Evolutionary conservation across 1,140 invertebrate species (phyloP).

Genomic region (Procambarus clarkii): DNA sequence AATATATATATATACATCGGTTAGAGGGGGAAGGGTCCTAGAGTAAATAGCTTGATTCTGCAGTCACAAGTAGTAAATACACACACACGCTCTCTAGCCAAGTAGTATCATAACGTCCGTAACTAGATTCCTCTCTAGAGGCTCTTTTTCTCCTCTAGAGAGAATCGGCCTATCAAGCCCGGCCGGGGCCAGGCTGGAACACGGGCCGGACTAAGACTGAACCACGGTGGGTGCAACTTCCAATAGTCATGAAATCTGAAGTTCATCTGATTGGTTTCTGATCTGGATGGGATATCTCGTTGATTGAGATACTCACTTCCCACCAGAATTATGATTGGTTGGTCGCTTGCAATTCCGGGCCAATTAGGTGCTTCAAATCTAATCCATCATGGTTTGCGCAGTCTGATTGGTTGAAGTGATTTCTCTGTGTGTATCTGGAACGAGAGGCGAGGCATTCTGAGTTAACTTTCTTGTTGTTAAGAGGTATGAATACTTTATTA

Average conservation of each 20-base stretch:
- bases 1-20: no score
- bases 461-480: not conserved
- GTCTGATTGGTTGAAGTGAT: not conserved
- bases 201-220: no score
- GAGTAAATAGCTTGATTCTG: no score
- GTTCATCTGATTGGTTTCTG: not conserved
- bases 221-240: not conserved
- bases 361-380: not conserved
- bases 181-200: no score
- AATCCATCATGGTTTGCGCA: not conserved
- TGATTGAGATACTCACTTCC: conserved; percentile 1
- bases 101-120: no score
- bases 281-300: not conserved
- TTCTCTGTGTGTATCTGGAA: not conserved
- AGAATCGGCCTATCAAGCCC: no score
- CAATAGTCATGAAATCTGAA: not conserved
- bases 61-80: no score
- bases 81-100: no score
- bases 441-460: not conserved
- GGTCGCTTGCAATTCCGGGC: not conserved
- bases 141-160: no score
- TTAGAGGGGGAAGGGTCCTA: no score
- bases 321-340: not conserved
- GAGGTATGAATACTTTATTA: no score
- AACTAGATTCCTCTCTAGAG: no score